Evolutionary conservation across 2,113 vertebrate genomes (phyloP).

Genomic region (Platichthys stellatus): DNA sequence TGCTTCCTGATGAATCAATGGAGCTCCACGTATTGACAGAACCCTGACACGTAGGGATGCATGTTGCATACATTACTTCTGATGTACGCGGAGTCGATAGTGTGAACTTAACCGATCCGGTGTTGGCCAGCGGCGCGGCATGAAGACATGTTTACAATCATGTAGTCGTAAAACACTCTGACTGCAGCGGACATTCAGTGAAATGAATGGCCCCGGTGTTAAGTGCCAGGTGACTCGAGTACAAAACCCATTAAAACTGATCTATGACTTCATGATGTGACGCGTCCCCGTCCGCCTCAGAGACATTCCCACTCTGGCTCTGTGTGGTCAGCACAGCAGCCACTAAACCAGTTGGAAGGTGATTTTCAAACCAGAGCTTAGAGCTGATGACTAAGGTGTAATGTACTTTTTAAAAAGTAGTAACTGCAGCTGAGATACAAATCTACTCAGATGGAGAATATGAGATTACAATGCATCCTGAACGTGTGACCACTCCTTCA

Average conservation of each 20-base stretch:
- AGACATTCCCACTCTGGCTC: not conserved
- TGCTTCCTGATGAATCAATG: conserved; percentile 32
- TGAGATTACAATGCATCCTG: not conserved
- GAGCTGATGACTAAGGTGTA: conserved; percentile 2
- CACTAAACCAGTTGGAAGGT: conserved; percentile 12
- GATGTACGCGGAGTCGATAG: conserved; percentile 27
- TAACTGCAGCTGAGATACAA: conserved; percentile 1
- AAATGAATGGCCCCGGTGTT: conserved; percentile 6
- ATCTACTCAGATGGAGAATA: conserved; percentile 28
- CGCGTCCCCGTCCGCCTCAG: not conserved
- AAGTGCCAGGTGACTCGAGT: not conserved
- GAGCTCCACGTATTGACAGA: conserved; percentile 44
- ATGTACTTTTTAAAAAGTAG: conserved; percentile 13
- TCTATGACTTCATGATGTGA: conserved; percentile 11
- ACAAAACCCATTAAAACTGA: conserved; percentile 33
- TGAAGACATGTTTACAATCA: not conserved
- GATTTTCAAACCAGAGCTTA: conserved; percentile 9
- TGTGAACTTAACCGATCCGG: conserved; percentile 4
- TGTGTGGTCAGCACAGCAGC: not conserved
- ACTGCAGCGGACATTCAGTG: not conserved
- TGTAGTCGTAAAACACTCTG: not conserved
- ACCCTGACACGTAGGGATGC: conserved; percentile 41
- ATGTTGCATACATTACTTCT: conserved; percentile 30
- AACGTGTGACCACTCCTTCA: too few species aligned
- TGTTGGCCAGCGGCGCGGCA: not conserved